Base-by-base conservation (phyloP, 2,888 invertebrate species). In the Conomelus anceps region DNA sequence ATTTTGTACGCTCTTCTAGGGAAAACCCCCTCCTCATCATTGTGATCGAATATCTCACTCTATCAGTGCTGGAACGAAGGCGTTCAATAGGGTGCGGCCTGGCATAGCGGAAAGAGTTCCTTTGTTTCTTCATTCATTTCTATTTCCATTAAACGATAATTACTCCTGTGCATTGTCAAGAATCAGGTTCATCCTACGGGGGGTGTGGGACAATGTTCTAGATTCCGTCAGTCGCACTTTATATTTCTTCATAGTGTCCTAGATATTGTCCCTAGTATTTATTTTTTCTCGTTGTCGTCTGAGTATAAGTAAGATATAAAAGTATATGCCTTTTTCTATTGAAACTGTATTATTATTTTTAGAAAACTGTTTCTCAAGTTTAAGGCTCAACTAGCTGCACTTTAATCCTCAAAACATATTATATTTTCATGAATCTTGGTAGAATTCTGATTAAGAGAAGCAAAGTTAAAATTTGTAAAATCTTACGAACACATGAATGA, bases 151-250 rank as follows among this genome's bases (percentile, higher is more conserved):
- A 86, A 86, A 24, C 26, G 22, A 86, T 86, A 86, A 86, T 86
- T 86, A 86, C 86, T 86, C 86, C 24, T 86, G 86, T 86, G 86
- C 86, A 86, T 86, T 86, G 86, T 86, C 29, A 63, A 63, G 63
- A 63, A n/a, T n/a, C 63, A n/a, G 63, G 63, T 63, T 63, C 63
- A 63, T 63, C 63, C 63, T 63, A 63, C 63, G n/a, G 63, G 63
- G n/a, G 63, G 63, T 63, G 63, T 63, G 63, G 1, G 63, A 63
- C 63, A 63, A 63, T 63, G 63, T 63, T 63, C 63, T 63, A 20
- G 63, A 63, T 63, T 63, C 63, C n/a, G n/a, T 63, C 63, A 1
- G n/a, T 63, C 63, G n/a, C 63, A 13, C n/a, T 63, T n/a, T 63
- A 63, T 63, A 63, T 63, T 63, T 63, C 63, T 63, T 63, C 1